Conservation (phyloP, 2,113 vertebrate species). For the Malurus elegans region DNA sequence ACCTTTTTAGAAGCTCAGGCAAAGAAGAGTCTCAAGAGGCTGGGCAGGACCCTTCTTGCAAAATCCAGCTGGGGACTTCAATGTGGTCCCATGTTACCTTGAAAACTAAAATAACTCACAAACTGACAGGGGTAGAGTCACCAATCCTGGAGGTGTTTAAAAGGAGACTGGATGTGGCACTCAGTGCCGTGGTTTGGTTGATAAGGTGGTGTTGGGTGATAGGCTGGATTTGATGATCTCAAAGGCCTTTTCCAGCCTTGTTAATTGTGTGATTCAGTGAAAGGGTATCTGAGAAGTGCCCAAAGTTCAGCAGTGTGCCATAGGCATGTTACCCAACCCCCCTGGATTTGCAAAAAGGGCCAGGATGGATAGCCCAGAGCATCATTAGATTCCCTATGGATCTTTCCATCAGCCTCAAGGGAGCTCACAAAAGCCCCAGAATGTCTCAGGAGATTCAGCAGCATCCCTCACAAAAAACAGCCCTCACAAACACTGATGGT, state of each 20-base stretch:
- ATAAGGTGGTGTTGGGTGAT: neutral
- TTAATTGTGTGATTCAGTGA: neutral
- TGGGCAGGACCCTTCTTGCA: neutral
- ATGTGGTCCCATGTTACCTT: neutral
- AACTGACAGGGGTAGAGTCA: neutral
- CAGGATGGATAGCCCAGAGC: neutral
- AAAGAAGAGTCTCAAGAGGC: neutral
- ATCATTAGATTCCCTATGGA: neutral
- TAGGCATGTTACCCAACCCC: fast-evolving
- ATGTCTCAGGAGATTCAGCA: neutral
- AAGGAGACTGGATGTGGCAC: neutral
- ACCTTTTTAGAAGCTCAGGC: neutral
- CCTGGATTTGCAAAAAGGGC: neutral
- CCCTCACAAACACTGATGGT: neutral
- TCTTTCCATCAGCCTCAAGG: neutral
- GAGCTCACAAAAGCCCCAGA: neutral
- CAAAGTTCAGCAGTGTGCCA: neutral
- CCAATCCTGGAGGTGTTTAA: neutral
- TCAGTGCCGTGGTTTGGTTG: neutral
- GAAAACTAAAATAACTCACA: neutral
- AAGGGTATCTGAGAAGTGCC: neutral
- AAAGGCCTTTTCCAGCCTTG: neutral
- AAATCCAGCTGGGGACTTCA: neutral
- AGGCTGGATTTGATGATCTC: neutral
- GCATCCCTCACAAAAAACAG: neutral